Percentiles rank a stretch among this genome's conserved stretches.
Evolutionary conservation across 1,140 invertebrate species (phyloP).

Genomic region (Hylaeus volcanicus): DNA sequence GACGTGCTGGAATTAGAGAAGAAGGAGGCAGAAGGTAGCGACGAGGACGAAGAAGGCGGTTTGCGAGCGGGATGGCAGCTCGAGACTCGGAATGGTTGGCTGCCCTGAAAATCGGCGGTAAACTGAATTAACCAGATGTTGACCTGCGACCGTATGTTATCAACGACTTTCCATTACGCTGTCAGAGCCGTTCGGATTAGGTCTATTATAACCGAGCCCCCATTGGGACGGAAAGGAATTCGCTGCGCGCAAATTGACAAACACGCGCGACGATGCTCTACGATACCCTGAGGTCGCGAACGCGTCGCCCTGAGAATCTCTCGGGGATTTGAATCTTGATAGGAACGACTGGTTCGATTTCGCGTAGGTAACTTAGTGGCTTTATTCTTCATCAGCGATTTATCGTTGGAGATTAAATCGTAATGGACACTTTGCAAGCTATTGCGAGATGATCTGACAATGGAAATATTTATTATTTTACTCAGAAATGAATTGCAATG

Average conservation of each 20-base stretch:
- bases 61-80: not conserved
- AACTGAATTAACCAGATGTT: conserved; percentile 71
- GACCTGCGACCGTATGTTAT: conserved; percentile 65
- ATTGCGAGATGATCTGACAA: no score
- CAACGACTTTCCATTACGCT: conserved; percentile 69
- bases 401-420: no score
- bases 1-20: conserved; percentile 57
- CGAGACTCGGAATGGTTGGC: conserved; percentile 13
- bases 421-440: no score
- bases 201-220: conserved; percentile 46
- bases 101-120: conserved; percentile 66
- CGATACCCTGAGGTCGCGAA: not conserved
- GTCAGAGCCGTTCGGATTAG: not conserved
- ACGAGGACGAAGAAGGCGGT: conserved; percentile 2
- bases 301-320: not conserved
- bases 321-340: not conserved
- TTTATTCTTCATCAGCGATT: no score
- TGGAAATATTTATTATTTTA: no score
- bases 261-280: conserved; percentile 6
- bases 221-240: conserved; percentile 12
- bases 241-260: conserved; percentile 31
- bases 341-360: not conserved
- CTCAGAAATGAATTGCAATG: no score
- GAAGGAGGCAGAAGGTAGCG: conserved; percentile 16
- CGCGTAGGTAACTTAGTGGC: no score